A percentile compares a stretch with the other conserved stretches of the same genome.
Evolutionary conservation across 1,140 invertebrate species (phyloP).

Genomic region (Latrodectus geometricus): DNA sequence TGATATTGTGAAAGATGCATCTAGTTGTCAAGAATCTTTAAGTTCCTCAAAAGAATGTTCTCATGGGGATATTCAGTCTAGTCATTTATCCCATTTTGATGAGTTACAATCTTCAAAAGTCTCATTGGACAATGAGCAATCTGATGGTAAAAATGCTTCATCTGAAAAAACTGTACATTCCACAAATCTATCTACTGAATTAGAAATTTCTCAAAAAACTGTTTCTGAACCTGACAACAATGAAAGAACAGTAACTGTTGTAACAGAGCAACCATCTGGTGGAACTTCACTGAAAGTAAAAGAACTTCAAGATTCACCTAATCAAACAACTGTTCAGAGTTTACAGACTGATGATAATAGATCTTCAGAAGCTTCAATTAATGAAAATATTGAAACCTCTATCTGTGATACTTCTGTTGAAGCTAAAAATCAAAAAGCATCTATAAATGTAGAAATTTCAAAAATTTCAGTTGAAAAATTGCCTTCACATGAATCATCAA

Average conservation of each 20-base stretch:
- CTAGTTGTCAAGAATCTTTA: background rate
- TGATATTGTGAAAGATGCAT: background rate
- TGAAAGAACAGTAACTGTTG: background rate
- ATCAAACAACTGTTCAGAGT: background rate
- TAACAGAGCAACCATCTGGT: conserved; percentile 21
- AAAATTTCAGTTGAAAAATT: background rate
- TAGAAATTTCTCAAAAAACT: background rate
- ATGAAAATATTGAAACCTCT: background rate
- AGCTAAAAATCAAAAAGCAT: background rate
- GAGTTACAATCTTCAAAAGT: background rate
- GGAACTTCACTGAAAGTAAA: background rate
- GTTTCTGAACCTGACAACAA: background rate
- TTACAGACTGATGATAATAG: background rate
- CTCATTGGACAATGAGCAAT: background rate
- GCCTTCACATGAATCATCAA: background rate
- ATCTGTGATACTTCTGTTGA: background rate
- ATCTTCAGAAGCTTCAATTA: background rate
- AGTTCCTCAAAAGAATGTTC: background rate
- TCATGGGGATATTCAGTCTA: background rate
- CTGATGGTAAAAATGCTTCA: background rate
- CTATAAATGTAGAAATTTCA: no score
- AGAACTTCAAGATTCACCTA: background rate
- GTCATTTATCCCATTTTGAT: background rate
- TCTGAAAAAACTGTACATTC: background rate
- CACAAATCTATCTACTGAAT: background rate